A percentile compares a stretch with the other conserved stretches of the same genome.
Conservation (phyloP, 2,797 vertebrate species). For the Xenopus petersii region DNA sequence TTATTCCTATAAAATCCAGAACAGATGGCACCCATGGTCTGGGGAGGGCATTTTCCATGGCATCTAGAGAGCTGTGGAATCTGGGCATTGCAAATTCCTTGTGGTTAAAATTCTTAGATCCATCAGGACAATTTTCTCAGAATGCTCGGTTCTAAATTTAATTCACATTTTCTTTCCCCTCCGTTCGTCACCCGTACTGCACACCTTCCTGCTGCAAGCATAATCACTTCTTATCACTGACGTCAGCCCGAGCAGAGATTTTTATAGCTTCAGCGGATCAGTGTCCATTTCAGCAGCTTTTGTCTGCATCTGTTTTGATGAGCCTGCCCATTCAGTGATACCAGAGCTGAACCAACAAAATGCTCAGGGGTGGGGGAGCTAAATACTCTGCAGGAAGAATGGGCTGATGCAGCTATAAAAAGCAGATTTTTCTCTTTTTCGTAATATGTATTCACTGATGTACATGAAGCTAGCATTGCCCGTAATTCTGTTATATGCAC, state of each 20-base stretch:
- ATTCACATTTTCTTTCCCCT: background rate
- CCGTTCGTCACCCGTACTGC: background rate
- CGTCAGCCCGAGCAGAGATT: slow-evolving; percentile 9
- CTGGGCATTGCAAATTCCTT: too few species aligned
- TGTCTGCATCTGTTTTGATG: slow-evolving; percentile 8
- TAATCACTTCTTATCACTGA: slow-evolving; percentile 15
- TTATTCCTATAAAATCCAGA: too few species aligned
- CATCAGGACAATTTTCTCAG: too few species aligned
- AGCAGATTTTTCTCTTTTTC: slow-evolving; percentile 16
- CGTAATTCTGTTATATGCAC: background rate
- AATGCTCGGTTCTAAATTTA: background rate
- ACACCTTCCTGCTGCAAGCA: background rate
- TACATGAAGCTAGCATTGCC: background rate
- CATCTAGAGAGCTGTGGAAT: too few species aligned
- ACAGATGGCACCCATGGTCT: too few species aligned
- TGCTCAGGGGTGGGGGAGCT: slow-evolving; percentile 9
- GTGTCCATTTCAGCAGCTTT: slow-evolving; percentile 24
- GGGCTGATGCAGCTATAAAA: slow-evolving; percentile 24
- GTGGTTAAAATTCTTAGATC: too few species aligned
- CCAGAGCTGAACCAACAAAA: slow-evolving; percentile 43
- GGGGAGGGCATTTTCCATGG: too few species aligned
- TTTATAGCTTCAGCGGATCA: slow-evolving; percentile 6
- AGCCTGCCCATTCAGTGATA: slow-evolving; percentile 25
- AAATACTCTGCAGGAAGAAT: slow-evolving; percentile 16
- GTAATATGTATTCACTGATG: slow-evolving; percentile 23